Base-by-base conservation (phyloP, 2,797 vertebrate species). In the Pseudomugil tenellus region DNA sequence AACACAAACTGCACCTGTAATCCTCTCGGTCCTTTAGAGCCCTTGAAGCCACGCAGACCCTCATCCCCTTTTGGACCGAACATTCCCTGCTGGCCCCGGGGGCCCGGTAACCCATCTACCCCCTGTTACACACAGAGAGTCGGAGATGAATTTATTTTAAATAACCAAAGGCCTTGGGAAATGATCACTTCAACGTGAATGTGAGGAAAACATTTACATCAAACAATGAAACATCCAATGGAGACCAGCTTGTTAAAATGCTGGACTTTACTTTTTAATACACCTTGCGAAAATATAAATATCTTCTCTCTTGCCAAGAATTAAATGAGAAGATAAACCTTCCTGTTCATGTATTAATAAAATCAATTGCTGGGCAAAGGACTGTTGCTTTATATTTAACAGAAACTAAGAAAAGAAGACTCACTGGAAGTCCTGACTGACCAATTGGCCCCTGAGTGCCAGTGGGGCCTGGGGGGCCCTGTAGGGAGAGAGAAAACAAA, bases 51-150 rank as follows among this genome's bases (percentile, higher is more conserved):
- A 68, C 98, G 90, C 0, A 91, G 91, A 39, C 98, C 98, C 86
- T 99, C 98, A 0, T 99, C 98, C 37, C 98, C 98, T 86, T 99
- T 99, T 55, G 96, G 96, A 0, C 98, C 98, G 4, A 97, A 98
- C 81, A 98, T 97, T 60, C 98, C 98, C 76, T 98, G 97, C 80
- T 98, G 97, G 2, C 97, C 98, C 12, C 96, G 92, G 6, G 96
- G 97, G 0, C 98, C 98, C 0, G 87, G 82, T 63, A 94, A 92
- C 11, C 98, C 98, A 0, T 99, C 98, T 0, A 95, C 84, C 58
- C 98, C 98, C 98, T 99, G 39, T 3, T 2, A 41, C 16, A 49
- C 37, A 84, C 26, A 32, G 58, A 21, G 6, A 52, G 46, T 6
- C 16, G n/a, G 6, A 21, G 32, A 11, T 19, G 25, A 68, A 41